Evolutionary conservation across 2,888 invertebrate genomes (phyloP), one percentile per base, ranked within the genome.

Genomic region (Ctenicera cuprea): DNA sequence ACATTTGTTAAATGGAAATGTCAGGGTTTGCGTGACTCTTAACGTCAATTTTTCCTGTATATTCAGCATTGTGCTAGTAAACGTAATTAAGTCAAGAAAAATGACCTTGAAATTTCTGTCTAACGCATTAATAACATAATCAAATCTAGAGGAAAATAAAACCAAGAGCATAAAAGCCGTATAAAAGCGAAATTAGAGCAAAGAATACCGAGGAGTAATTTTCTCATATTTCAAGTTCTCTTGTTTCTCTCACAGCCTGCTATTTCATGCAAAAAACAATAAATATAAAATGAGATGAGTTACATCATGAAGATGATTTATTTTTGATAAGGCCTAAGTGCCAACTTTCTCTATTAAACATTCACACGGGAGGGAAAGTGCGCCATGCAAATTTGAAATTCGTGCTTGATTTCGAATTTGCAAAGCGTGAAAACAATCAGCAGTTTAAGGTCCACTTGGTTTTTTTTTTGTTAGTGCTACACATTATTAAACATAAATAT

Each of bases 121-220:
- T n/a, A 30, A 54, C 54, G 30, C 33, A 33, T 61, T 33, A 33
- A 33, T 33, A 33, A 33, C 20, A 63, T 48, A 33, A 43, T 26
- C 30, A 26, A 43, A 48, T 43, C 18, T 22, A 14, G n/a, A 16
- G 22, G 33, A 48, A 45, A 54, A 26, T 54, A 54, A 54, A 54
- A 33, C 45, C 48, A 33, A 9, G 22, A 26, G 16, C 14, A 63
- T n/a, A n/a, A n/a, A n/a, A n/a, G n/a, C 2, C 26, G 26, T 26
- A 26, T 43, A 41, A 63, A 63, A 48, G 33, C 30, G 33, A 63
- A 63, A 63, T 63, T 63, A 48, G 63, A 48, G 33, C 45, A 26
- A 30, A 63, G 30, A 30, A 22, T 30, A 26, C 48, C 41, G 30
- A 63, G 63, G 48, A 16, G 33, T 48, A 62, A 63, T 63, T 63